These are phyloP conservation scores for Lynx canadensis DNA, from an alignment of 2,113 vertebrate genomes.

Conservation along the genomic window DNA sequence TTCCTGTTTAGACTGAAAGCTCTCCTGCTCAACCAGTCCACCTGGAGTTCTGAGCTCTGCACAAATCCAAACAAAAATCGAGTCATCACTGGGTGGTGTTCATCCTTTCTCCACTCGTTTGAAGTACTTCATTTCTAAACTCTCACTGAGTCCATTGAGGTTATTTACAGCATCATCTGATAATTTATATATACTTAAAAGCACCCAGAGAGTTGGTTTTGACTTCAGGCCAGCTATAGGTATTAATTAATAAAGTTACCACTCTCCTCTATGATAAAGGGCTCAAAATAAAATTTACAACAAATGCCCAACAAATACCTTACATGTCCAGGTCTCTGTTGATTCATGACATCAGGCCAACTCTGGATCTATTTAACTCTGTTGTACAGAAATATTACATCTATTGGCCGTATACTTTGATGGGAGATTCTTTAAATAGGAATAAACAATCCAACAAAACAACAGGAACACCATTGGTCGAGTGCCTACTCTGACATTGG, in stretches of 20 bases:
- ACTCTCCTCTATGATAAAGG: background rate
- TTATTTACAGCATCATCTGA: conserved; percentile 41
- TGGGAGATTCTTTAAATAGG: background rate
- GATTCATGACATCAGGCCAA: background rate
- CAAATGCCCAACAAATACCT: background rate
- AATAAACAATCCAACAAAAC: background rate
- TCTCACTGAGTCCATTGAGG: background rate
- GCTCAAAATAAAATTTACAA: background rate
- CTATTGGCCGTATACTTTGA: background rate
- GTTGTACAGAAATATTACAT: background rate
- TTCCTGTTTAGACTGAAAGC: background rate
- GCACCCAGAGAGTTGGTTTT: conserved; percentile 22
- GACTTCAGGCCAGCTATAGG: conserved; percentile 1
- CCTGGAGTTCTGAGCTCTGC: background rate
- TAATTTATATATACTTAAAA: conserved; percentile 51
- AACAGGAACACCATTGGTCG: background rate
- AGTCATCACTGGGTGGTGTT: background rate
- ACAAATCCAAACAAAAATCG: background rate
- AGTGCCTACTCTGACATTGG: background rate
- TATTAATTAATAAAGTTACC: conserved; percentile 5
- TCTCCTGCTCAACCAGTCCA: background rate
- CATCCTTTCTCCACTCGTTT: background rate
- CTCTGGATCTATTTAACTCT: background rate
- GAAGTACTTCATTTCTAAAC: conserved; percentile 33
- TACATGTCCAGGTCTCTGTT: conserved; percentile 22